Evolutionary conservation across 2,888 invertebrate species (phyloP), one percentile per base, ranked within the genome.

Genomic region (Drosophila recens): DNA sequence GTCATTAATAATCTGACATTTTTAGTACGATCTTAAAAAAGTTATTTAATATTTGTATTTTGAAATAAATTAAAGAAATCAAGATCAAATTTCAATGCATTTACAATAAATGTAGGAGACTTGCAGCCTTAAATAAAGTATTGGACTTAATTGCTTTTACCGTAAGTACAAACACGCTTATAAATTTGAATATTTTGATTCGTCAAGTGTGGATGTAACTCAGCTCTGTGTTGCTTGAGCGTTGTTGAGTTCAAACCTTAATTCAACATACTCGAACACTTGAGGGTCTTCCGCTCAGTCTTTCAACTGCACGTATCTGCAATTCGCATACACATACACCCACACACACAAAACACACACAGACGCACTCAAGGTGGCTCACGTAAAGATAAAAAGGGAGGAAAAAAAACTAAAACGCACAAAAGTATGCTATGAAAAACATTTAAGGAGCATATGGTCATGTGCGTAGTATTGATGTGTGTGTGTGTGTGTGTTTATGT

Each of bases 401-500:
- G 4, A 11, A 52, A 42, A 45, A 34, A 38, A 40, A 61, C 33
- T 23, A 38, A 57, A 63, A 58, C 61, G 78, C 83, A 62, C 45
- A 46, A 72, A 85, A 82, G 66, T 72, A 61, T 65, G 69, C 72
- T 63, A 68, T 65, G 80, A 67, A 67, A 66, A 48, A 40, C 67
- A 62, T 82, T 79, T 72, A 76, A 64, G 61, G 67, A 70, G 57
- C 80, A 82, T 69, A 74, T 88, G 83, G 70, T 46, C 15, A 13
- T 66, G 61, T 63, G 46, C 46, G 27, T 62, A 15, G 46, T 17
- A 5, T 27, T 38, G 43, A 10, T 51, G n/a, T 45, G 43, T 49
- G 61, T 49, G n/a, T n/a, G n/a, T n/a, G n/a, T 17, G 9, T 38
- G 23, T 27, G 23, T 23, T 23, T 27, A 5, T 51, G 13, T 45